phyloP scores from a whole-genome alignment of 2,888 invertebrate genomes.

The Tethea ocularis region DNA sequence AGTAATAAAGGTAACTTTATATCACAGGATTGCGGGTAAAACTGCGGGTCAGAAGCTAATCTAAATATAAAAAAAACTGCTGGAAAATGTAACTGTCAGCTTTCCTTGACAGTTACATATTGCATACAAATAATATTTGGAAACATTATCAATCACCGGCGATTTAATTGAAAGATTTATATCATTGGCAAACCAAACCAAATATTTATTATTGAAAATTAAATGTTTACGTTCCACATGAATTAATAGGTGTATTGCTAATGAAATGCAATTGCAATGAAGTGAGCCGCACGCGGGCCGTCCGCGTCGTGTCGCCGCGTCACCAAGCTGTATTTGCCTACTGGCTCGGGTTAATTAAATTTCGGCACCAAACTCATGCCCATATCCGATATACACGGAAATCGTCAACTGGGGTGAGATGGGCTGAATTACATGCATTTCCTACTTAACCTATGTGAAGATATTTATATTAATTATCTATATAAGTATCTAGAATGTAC shows the following conservation, averaged over 20 bases:
- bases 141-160: neutral
- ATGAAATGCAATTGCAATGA: constrained; percentile 53
- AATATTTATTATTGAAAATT: constrained; percentile 1
- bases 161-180: neutral
- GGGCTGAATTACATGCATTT: neutral
- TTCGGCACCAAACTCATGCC: constrained; percentile 48
- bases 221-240: neutral
- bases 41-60: no score
- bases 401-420: constrained; percentile 8
- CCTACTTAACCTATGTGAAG: neutral
- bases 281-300: constrained; percentile 13
- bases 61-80: no score
- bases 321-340: constrained; percentile 35
- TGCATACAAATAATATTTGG: neutral
- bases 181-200: neutral
- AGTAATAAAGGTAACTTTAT: no score
- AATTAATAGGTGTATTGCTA: constrained; percentile 26
- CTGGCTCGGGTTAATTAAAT: constrained; percentile 61
- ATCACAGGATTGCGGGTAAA: no score
- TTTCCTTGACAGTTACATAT: no score
- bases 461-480: no score
- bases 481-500: no score
- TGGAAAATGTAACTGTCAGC: no score
- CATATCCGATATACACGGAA: constrained; percentile 19
- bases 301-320: constrained; percentile 7